Conservation (phyloP, 1,140 invertebrate species). For the Pinna nobilis region DNA sequence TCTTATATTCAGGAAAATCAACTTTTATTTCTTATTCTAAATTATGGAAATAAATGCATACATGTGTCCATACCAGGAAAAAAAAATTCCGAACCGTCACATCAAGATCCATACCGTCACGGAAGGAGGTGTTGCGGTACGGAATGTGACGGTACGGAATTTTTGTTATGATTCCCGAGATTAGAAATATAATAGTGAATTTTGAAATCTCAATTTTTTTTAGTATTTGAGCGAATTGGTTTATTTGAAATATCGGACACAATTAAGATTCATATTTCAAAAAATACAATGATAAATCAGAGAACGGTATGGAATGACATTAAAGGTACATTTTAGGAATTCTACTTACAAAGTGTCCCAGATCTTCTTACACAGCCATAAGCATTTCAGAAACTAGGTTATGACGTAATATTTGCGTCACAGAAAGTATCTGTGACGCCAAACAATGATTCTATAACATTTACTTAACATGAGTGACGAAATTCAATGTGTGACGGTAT, state of each 20-base stretch:
- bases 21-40: not conserved
- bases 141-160: constrained; percentile 9
- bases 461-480: not conserved
- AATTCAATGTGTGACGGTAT: not conserved
- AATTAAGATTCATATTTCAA: not conserved
- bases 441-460: not conserved
- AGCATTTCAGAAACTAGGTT: not conserved
- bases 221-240: not conserved
- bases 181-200: not conserved
- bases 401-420: not conserved
- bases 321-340: not conserved
- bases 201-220: not conserved
- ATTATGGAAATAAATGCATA: not conserved
- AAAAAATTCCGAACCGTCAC: not conserved
- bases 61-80: no score
- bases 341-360: not conserved
- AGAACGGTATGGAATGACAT: not conserved
- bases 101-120: not conserved
- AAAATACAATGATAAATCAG: not conserved
- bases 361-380: not conserved
- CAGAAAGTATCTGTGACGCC: not conserved
- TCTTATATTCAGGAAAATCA: not conserved
- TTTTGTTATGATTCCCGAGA: not conserved
- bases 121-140: not conserved
- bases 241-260: not conserved